These are phyloP conservation scores for Phaethornis superciliosus DNA, from an alignment of 2,113 vertebrate species.

Conservation along the genomic window DNA sequence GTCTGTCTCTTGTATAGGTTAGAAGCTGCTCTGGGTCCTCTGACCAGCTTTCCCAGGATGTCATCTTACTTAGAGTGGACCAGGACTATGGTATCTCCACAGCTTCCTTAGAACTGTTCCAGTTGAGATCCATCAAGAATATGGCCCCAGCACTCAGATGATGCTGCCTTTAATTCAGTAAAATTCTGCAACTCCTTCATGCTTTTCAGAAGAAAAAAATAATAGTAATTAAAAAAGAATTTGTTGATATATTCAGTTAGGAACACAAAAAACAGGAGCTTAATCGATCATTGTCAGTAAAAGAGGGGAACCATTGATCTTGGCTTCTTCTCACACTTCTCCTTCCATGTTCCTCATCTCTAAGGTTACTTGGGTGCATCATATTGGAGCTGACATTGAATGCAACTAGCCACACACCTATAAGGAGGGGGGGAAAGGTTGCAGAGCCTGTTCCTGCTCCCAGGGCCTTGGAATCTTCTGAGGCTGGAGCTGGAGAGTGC, in stretches of 20 bases:
- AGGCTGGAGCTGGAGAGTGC: background rate
- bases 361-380: fast-evolving
- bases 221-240: background rate
- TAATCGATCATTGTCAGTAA: background rate
- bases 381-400: fast-evolving
- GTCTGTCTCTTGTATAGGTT: background rate
- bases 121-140: background rate
- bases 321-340: background rate
- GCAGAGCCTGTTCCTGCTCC: background rate
- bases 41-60: background rate
- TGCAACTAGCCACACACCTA: background rate
- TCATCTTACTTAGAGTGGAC: background rate
- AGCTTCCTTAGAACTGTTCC: background rate
- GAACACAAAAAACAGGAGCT: background rate
- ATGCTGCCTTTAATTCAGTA: background rate
- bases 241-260: background rate
- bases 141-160: background rate
- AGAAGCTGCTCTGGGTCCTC: background rate
- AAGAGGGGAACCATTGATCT: background rate
- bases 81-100: background rate
- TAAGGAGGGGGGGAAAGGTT: background rate
- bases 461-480: background rate
- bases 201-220: background rate
- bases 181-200: background rate
- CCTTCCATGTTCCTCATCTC: fast-evolving